Conservation (phyloP, 2,888 invertebrate species). For the Stenichneumon culpator region DNA sequence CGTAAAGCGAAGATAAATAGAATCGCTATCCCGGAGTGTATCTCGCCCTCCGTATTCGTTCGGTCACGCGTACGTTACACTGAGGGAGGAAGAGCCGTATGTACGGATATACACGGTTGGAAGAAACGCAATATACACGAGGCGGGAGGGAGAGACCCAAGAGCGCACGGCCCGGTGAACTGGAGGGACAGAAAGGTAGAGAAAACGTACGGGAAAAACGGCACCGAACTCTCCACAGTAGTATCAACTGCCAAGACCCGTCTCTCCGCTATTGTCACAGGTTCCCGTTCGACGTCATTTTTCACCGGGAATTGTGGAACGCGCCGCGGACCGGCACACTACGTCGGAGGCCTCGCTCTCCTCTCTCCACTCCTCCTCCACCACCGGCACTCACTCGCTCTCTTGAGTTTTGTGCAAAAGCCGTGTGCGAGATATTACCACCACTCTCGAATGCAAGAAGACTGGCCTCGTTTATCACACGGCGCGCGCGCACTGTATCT, state of each 20-base stretch:
- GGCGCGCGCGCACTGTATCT: conserved; percentile 23
- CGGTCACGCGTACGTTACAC: conserved; percentile 62
- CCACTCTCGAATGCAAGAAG: conserved; percentile 54
- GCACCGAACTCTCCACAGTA: conserved; percentile 53
- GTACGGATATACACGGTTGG: conserved; percentile 49
- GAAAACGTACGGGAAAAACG: conserved; percentile 37
- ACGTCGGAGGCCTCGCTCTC: conserved; percentile 48
- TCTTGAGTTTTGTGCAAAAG: conserved; percentile 60
- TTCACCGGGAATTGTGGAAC: conserved; percentile 65
- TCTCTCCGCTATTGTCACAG: conserved; percentile 69
- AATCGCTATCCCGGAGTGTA: conserved; percentile 71
- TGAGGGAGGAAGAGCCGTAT: conserved; percentile 27
- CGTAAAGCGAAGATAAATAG: conserved; percentile 81
- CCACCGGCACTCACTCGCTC: conserved; percentile 25
- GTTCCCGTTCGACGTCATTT: conserved; percentile 71
- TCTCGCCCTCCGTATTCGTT: conserved; percentile 64
- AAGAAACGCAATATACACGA: conserved; percentile 56
- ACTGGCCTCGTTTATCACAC: conserved; percentile 59
- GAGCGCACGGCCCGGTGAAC: conserved; percentile 49
- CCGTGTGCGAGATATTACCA: conserved; percentile 52
- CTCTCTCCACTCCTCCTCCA: conserved; percentile 20
- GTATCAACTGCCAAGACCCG: conserved; percentile 65
- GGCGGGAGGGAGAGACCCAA: not conserved
- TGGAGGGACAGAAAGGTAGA: conserved; percentile 52
- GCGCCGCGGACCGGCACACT: conserved; percentile 44